These are phyloP conservation scores for Pachycephala philippinensis DNA, from an alignment of 2,113 vertebrate species.

Conservation along the genomic window DNA sequence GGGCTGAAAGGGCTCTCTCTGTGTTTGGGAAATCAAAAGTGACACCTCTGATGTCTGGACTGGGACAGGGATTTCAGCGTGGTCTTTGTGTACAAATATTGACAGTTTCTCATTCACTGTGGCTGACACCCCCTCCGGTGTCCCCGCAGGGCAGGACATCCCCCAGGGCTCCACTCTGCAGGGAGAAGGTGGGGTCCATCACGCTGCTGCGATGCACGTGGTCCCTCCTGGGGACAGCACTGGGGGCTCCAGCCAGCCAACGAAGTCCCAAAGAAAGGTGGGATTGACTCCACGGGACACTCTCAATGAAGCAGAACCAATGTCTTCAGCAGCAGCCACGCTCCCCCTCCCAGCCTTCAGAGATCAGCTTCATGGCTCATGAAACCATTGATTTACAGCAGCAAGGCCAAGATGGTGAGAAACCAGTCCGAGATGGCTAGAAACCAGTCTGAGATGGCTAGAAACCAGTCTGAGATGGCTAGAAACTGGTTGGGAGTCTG, in stretches of 20 bases:
- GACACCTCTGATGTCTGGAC: slow-evolving; percentile 66
- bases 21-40: slow-evolving; percentile 61
- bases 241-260: not conserved
- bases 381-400: not conserved
- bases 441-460: not conserved
- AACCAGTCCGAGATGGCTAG: not conserved
- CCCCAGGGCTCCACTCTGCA: not conserved
- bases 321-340: fast-evolving
- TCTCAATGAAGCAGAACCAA: not conserved
- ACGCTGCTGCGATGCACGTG: fast-evolving
- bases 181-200: not conserved
- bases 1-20: slow-evolving; percentile 68
- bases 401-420: not conserved
- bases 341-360: not conserved
- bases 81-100: slow-evolving; percentile 55
- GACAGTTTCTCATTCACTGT: not conserved
- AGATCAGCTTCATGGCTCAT: not conserved
- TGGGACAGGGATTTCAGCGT: not conserved
- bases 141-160: not conserved
- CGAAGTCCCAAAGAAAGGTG: not conserved
- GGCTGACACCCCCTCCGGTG: not conserved
- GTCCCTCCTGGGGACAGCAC: not conserved
- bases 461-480: not conserved
- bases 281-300: not conserved
- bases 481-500: not conserved